phyloP scores from a whole-genome alignment of 2,113 vertebrate genomes.

The Lampris megalopsis region DNA sequence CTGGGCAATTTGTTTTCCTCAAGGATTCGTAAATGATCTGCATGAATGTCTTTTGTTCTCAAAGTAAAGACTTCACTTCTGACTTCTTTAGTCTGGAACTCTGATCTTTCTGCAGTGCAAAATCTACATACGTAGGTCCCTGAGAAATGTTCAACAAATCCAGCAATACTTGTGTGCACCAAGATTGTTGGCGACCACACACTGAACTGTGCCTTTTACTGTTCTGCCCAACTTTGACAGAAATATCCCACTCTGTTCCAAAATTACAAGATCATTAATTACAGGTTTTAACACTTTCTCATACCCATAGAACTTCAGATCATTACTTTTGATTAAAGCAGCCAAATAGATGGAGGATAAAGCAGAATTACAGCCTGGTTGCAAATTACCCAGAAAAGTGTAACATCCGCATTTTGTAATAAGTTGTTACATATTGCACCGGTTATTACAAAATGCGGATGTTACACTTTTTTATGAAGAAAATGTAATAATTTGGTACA shows the following conservation, averaged over 20 bases:
- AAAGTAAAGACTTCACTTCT: not conserved
- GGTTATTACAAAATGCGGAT: too few species aligned
- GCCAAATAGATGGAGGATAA: constrained; percentile 8
- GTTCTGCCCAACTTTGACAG: too few species aligned
- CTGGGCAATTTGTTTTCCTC: constrained; percentile 1
- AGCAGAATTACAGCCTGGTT: not conserved
- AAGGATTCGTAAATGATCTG: not conserved
- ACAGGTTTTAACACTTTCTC: constrained; percentile 8
- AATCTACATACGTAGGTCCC: constrained; percentile 13
- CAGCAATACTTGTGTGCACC: constrained; percentile 9
- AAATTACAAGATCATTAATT: constrained; percentile 14
- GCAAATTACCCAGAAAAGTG: not conserved
- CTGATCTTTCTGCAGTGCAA: constrained; percentile 12
- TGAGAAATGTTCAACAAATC: constrained; percentile 20
- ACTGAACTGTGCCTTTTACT: too few species aligned
- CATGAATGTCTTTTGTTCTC: constrained; percentile 27
- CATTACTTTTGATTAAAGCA: constrained; percentile 17
- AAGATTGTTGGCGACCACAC: too few species aligned
- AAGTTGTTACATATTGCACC: too few species aligned
- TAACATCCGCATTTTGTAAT: too few species aligned
- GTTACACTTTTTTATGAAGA: too few species aligned
- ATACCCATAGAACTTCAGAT: constrained; percentile 26
- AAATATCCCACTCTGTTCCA: constrained; percentile 18
- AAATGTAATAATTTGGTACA: too few species aligned
- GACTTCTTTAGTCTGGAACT: constrained; percentile 18